These are phyloP conservation scores for Dasysyrphus tricinctus DNA, from an alignment of 2,888 invertebrate species.

Conservation along the genomic window DNA sequence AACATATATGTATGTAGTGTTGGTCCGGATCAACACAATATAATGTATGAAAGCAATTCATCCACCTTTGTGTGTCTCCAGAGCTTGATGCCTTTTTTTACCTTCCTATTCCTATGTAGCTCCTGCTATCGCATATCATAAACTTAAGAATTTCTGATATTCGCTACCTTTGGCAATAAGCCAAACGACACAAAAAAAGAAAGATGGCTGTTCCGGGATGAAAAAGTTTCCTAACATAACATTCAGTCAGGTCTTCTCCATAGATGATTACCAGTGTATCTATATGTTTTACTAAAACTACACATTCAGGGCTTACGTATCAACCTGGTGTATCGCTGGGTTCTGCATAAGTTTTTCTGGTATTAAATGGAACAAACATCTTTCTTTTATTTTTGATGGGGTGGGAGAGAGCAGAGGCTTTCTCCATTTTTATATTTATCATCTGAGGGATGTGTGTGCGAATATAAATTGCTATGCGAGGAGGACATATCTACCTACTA, in stretches of 20 bases:
- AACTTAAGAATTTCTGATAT: conserved; percentile 71
- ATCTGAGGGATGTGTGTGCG: conserved; percentile 62
- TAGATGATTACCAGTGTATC: conserved; percentile 63
- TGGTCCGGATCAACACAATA: conserved; percentile 19
- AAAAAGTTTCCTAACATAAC: conserved; percentile 55
- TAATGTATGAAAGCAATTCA: conserved; percentile 58
- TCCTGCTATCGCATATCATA: conserved; percentile 59
- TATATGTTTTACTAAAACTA: conserved; percentile 52
- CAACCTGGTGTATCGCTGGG: conserved; percentile 56
- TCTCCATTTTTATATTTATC: conserved; percentile 66
- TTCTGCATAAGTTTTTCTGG: conserved; percentile 72
- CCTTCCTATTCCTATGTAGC: neutral
- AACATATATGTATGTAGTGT: conserved; percentile 2
- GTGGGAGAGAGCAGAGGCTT: neutral
- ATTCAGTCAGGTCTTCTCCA: conserved; percentile 63
- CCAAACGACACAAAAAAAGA: conserved; percentile 11
- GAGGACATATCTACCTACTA: conserved; percentile 3
- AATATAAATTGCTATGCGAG: conserved; percentile 60
- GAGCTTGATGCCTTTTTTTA: conserved; percentile 21
- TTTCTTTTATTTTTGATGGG: conserved; percentile 19
- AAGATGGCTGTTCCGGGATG: conserved; percentile 54
- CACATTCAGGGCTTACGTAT: conserved; percentile 52
- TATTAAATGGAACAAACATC: conserved; percentile 73
- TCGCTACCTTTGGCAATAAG: conserved; percentile 71
- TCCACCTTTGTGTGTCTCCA: conserved; percentile 67